phyloP scores from a whole-genome alignment of 1,140 invertebrate species.

The Dryas iulia region DNA sequence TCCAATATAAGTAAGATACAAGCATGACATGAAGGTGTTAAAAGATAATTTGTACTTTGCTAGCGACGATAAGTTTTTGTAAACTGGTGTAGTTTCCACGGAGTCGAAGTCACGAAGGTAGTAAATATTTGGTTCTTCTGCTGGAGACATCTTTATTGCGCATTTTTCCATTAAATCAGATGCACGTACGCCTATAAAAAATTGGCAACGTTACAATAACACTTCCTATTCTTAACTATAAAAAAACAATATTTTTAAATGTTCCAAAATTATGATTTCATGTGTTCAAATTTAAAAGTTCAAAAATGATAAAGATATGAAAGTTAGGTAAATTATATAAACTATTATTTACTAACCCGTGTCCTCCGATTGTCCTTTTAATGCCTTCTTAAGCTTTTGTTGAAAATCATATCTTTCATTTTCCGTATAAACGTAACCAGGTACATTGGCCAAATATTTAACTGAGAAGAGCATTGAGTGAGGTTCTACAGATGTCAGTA shows the following conservation, averaged over 20 bases:
- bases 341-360: constrained; percentile 16
- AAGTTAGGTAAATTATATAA: too few species aligned
- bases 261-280: too few species aligned
- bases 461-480: constrained; percentile 38
- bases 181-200: constrained; percentile 36
- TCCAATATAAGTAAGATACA: constrained; percentile 35
- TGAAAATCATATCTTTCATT: constrained; percentile 15
- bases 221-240: too few species aligned
- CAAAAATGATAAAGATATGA: too few species aligned
- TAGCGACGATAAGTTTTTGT: constrained; percentile 26
- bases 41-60: constrained; percentile 36
- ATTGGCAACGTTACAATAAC: neutral
- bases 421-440: constrained; percentile 49
- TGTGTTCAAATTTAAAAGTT: too few species aligned
- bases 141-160: constrained; percentile 28
- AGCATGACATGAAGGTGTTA: constrained; percentile 4
- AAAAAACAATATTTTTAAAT: neutral
- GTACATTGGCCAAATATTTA: constrained; percentile 46
- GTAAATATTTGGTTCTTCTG: constrained; percentile 14
- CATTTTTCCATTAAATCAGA: constrained; percentile 31
- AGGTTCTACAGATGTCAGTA: constrained; percentile 35
- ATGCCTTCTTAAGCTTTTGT: constrained; percentile 10
- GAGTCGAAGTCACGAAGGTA: constrained; percentile 39
- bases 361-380: constrained; percentile 6
- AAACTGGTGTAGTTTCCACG: constrained; percentile 29